A percentile compares a stretch with the other conserved stretches of the same genome.
These are phyloP conservation scores for Cydia fagiglandana DNA, from an alignment of 1,140 invertebrate species.

Conservation along the genomic window DNA sequence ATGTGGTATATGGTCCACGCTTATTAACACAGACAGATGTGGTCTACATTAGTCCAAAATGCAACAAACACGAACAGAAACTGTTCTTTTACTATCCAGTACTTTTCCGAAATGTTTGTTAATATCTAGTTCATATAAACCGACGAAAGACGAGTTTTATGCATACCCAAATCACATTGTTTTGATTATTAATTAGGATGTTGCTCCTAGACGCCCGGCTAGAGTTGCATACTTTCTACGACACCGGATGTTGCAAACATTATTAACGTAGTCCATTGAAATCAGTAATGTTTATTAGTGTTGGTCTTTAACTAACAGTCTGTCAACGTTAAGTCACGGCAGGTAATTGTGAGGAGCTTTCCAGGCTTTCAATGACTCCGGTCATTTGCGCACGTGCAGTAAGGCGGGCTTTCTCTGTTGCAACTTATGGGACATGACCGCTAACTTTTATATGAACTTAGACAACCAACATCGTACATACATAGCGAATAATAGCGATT, in stretches of 20 bases:
- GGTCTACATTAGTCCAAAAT: too few relatives aligned
- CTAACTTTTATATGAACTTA: background rate
- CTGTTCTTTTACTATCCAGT: too few relatives aligned
- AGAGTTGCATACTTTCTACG: constrained; percentile 21
- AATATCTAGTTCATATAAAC: background rate
- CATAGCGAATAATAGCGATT: too few relatives aligned
- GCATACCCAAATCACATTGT: background rate
- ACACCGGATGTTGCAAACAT: constrained; percentile 10
- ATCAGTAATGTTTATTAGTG: background rate
- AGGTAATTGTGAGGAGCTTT: constrained; percentile 15
- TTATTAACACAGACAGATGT: too few relatives aligned
- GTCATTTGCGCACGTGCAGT: background rate
- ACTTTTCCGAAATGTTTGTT: too few relatives aligned
- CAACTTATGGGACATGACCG: background rate
- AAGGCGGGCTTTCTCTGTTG: constrained; percentile 8
- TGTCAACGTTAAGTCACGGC: background rate
- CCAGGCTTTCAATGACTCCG: constrained; percentile 19
- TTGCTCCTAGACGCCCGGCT: background rate
- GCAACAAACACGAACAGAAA: too few relatives aligned
- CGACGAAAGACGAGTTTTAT: too few relatives aligned
- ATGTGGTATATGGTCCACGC: too few relatives aligned
- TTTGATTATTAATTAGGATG: constrained; percentile 27
- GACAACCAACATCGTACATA: background rate
- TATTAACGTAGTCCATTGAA: constrained; percentile 5
- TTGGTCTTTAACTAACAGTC: background rate